These are phyloP conservation scores for Microctenopoma steveboyesi DNA, from an alignment of 2,797 vertebrate genomes.

Conservation along the genomic window DNA sequence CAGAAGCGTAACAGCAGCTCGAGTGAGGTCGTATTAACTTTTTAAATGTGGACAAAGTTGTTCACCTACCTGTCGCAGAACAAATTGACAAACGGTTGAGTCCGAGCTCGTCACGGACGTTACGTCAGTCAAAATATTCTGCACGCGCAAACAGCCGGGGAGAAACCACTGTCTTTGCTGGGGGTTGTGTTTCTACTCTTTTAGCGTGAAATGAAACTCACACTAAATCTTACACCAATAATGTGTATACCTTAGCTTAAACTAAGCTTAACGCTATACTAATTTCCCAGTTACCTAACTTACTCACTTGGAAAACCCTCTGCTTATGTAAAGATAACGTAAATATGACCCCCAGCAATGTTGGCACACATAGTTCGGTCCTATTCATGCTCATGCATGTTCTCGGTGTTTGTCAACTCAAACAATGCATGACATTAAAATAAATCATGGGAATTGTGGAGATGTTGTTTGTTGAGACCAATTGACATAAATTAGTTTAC, in stretches of 20 bases:
- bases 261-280: fast-evolving
- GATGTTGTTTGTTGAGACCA: not conserved
- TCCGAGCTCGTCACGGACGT: too few species aligned
- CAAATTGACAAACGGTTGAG: not conserved
- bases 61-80: constrained; percentile 14
- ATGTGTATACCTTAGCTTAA: too few species aligned
- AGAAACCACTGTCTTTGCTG: constrained; percentile 42
- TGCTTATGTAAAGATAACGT: not conserved
- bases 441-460: too few species aligned
- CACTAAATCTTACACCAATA: fast-evolving
- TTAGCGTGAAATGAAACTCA: not conserved
- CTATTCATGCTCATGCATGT: not conserved
- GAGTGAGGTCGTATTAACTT: too few species aligned
- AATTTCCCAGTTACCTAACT: fast-evolving
- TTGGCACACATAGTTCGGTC: constrained; percentile 49
- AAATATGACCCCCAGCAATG: constrained; percentile 7
- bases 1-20: not conserved
- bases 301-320: fast-evolving
- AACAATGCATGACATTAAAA: constrained; percentile 1
- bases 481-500: not conserved
- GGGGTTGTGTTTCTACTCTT: fast-evolving
- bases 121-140: constrained; percentile 16
- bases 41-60: not conserved
- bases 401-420: not conserved
- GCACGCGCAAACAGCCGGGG: constrained; percentile 3